A percentile compares a stretch with the other conserved stretches of the same genome.
phyloP scores from a whole-genome alignment of 2,113 vertebrate genomes.

The Stegostoma tigrinum region DNA sequence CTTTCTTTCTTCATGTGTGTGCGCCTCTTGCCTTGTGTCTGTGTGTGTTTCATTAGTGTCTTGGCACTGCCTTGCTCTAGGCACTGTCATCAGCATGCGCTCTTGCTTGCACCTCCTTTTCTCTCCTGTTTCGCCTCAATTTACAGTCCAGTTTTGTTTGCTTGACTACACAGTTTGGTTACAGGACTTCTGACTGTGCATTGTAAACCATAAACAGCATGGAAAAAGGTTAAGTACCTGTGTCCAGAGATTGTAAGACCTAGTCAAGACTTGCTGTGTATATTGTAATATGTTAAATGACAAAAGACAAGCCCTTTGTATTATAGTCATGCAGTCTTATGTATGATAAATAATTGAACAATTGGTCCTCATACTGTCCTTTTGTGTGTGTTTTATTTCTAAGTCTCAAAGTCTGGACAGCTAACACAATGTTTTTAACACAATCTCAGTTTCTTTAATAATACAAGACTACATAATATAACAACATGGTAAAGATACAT shows the following conservation, averaged over 20 bases:
- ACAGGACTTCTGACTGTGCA: slow-evolving; percentile 94
- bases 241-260: slow-evolving; percentile 99
- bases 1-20: not conserved
- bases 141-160: slow-evolving; percentile 81
- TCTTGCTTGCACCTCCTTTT: slow-evolving; percentile 24
- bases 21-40: slow-evolving; percentile 27
- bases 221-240: slow-evolving; percentile 96
- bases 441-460: not conserved
- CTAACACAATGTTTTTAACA: not conserved
- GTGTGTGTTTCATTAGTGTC: slow-evolving; percentile 25
- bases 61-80: slow-evolving; percentile 21
- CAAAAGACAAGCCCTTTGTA: slow-evolving; percentile 93
- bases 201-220: slow-evolving; percentile 99
- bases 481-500: not conserved
- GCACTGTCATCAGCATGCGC: slow-evolving; percentile 17
- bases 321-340: slow-evolving; percentile 99
- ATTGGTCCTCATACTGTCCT: slow-evolving; percentile 87
- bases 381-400: slow-evolving; percentile 65
- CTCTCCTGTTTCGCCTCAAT: slow-evolving; percentile 30
- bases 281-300: slow-evolving; percentile 95
- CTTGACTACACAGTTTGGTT: slow-evolving; percentile 91
- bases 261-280: slow-evolving; percentile 99
- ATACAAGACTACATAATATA: not conserved
- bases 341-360: slow-evolving; percentile 99
- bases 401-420: not conserved